A percentile compares a stretch with the other conserved stretches of the same genome.
Evolutionary conservation across 2,888 invertebrate genomes (phyloP).

Genomic region (Nezara viridula): DNA sequence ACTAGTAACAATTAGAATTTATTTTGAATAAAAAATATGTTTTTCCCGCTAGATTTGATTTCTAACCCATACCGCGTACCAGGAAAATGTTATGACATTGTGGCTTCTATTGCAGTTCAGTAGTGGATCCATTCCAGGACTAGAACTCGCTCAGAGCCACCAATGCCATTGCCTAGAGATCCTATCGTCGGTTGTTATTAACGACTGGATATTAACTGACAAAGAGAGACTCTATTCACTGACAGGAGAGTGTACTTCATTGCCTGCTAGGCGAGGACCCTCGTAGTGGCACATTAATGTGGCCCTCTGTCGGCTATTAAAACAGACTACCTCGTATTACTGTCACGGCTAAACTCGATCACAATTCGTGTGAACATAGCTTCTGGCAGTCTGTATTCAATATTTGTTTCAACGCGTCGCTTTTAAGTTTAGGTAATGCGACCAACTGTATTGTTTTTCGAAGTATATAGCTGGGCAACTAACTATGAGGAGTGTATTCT

Average conservation of each 20-base stretch:
- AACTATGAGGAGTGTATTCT: too few relatives aligned
- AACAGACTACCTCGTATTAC: constrained; percentile 11
- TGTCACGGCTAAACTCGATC: background rate
- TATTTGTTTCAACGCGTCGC: background rate
- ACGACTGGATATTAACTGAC: constrained; percentile 28
- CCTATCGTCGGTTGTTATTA: background rate
- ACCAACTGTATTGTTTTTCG: too few relatives aligned
- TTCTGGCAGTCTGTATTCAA: background rate
- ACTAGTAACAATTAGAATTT: too few relatives aligned
- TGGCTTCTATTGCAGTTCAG: background rate
- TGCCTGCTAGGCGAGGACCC: background rate
- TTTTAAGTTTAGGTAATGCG: background rate
- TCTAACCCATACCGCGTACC: too few relatives aligned
- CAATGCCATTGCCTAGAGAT: background rate
- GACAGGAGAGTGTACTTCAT: background rate
- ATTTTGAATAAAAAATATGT: too few relatives aligned
- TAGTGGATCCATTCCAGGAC: background rate
- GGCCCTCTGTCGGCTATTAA: background rate
- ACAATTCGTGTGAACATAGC: background rate
- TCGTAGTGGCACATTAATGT: background rate
- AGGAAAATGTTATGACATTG: too few relatives aligned
- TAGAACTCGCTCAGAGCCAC: background rate
- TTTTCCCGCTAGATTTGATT: too few relatives aligned
- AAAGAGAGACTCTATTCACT: background rate
- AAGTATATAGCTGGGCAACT: too few relatives aligned